phyloP scores from a whole-genome alignment of 1,140 invertebrate species.

The Nasonia giraulti region DNA sequence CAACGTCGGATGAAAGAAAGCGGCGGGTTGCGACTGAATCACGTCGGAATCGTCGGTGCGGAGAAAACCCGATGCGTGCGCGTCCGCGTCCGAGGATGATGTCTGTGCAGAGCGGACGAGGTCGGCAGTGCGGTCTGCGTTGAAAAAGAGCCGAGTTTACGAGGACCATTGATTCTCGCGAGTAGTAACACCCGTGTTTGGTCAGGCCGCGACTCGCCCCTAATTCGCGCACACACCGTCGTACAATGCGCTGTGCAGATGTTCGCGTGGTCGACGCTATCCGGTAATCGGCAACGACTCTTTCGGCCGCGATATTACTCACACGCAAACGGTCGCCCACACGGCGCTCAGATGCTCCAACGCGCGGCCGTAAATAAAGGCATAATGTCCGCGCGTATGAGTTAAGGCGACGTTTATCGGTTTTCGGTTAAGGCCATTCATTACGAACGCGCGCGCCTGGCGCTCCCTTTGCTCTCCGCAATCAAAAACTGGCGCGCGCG shows the following conservation, averaged over 20 bases:
- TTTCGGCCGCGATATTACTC: not conserved
- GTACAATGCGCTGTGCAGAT: no score
- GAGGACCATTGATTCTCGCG: not conserved
- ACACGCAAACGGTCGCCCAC: no score
- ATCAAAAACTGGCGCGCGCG: conserved; percentile 46
- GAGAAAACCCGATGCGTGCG: no score
- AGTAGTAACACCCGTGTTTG: conserved; percentile 40
- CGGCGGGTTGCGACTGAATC: not conserved
- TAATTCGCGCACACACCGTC: no score
- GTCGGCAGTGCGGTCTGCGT: not conserved
- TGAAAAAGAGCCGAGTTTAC: not conserved
- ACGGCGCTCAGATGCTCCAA: no score
- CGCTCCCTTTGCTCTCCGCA: conserved; percentile 1
- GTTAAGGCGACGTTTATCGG: conserved; percentile 52
- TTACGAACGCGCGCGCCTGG: conserved; percentile 27
- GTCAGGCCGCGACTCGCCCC: not conserved
- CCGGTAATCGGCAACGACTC: not conserved
- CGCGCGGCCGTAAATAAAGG: conserved; percentile 42
- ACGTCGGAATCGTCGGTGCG: not conserved
- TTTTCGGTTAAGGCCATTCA: conserved; percentile 50
- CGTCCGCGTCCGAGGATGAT: no score
- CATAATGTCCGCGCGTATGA: conserved; percentile 43
- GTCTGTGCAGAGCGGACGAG: no score
- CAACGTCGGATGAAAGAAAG: not conserved
- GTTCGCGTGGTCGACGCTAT: no score